phyloP scores from a whole-genome alignment of 2,113 vertebrate species.

The Varanus komodoensis region DNA sequence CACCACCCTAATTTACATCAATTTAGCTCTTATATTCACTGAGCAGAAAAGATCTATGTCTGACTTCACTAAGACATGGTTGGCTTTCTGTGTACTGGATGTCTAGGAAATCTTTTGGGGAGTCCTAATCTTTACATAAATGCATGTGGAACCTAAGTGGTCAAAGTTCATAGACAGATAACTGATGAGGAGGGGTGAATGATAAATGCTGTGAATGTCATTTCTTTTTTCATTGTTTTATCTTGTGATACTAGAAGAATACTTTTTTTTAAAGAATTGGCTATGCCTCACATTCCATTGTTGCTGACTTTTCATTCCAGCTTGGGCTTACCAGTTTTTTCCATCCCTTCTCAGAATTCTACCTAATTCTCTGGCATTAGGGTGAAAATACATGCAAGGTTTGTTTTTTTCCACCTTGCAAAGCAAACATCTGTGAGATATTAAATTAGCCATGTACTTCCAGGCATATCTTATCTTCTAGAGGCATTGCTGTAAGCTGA shows the following conservation, averaged over 20 bases:
- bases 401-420: slow-evolving; percentile 62
- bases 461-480: slow-evolving; percentile 77
- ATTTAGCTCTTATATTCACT: not conserved
- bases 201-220: slow-evolving; percentile 56
- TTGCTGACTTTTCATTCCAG: slow-evolving; percentile 66
- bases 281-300: slow-evolving; percentile 63
- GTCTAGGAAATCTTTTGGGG: not conserved
- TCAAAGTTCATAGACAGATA: slow-evolving; percentile 19
- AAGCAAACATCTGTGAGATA: slow-evolving; percentile 76
- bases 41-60: not conserved
- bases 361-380: slow-evolving; percentile 66
- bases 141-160: not conserved
- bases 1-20: not conserved
- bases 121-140: slow-evolving; percentile 10
- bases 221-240: slow-evolving; percentile 71
- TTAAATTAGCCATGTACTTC: slow-evolving; percentile 74
- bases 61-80: not conserved
- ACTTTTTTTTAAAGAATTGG: slow-evolving; percentile 61
- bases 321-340: slow-evolving; percentile 57
- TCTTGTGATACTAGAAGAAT: slow-evolving; percentile 68
- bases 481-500: slow-evolving; percentile 73
- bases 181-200: not conserved
- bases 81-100: not conserved
- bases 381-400: slow-evolving; percentile 52
- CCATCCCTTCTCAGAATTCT: slow-evolving; percentile 55